Percentiles rank a stretch among this genome's conserved stretches.
phyloP scores from a whole-genome alignment of 2,797 vertebrate genomes.

The Chloroceryle inda region DNA sequence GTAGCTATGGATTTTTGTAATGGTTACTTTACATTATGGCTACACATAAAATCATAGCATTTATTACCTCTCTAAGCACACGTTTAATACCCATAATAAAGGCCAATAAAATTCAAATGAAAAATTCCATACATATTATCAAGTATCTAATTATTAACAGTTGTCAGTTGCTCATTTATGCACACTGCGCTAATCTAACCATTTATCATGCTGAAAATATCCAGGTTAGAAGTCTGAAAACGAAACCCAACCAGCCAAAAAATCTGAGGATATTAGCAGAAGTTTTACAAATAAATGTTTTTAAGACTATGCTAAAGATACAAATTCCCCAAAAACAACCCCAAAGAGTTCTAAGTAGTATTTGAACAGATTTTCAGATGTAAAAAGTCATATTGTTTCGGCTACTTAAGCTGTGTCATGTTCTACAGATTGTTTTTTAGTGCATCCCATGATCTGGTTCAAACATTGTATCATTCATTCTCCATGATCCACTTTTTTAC shows the following conservation, averaged over 20 bases:
- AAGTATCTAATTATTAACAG: slow-evolving; percentile 4
- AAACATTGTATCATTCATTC: not conserved
- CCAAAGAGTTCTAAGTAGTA: not conserved
- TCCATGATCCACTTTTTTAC: not conserved
- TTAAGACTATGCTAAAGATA: not conserved
- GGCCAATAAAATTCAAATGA: slow-evolving; percentile 43
- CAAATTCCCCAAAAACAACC: not conserved
- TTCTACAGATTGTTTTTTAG: not conserved
- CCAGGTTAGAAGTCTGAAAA: not conserved
- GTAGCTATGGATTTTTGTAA: slow-evolving; percentile 5
- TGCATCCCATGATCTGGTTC: not conserved
- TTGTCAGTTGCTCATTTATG: slow-evolving; percentile 4
- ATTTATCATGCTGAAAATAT: not conserved
- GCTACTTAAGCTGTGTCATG: not conserved
- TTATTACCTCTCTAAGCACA: slow-evolving; percentile 36
- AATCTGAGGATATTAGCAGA: not conserved
- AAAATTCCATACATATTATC: not conserved
- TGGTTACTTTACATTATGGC: slow-evolving; percentile 24
- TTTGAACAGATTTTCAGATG: not conserved
- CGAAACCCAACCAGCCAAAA: not conserved
- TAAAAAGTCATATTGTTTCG: not conserved
- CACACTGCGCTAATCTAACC: not conserved
- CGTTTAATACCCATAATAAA: slow-evolving; percentile 43
- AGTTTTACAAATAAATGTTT: not conserved
- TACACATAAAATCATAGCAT: not conserved